Evolutionary conservation across 1,140 invertebrate species (phyloP), one percentile per base, ranked within the genome.

Genomic region (Eciton burchellii): DNA sequence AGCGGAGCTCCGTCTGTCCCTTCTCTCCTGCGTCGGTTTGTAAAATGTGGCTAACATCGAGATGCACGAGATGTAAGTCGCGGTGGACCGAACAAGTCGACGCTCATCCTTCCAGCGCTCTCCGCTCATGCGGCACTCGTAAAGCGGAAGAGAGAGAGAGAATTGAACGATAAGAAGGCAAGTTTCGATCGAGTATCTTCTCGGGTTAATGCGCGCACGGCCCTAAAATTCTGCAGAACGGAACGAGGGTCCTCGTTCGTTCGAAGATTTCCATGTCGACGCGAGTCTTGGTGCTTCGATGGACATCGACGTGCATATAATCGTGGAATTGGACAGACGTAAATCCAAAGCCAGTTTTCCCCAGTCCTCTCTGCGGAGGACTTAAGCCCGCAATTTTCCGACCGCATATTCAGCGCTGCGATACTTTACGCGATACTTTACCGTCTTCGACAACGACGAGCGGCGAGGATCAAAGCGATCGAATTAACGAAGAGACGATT

Each of bases 311-410:
- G 63, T 35, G 35, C 56, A 70, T 70, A 70, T 79, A 79, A 68
- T 49, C 41, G 24, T n/a, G 16, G 62, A 63, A 79, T 79, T 70
- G 74, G 74, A 79, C 74, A 68, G 35, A 35, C 74, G 74, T 79
- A 79, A 79, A 79, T 79, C 74, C 74, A 79, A 79, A 79, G 74
- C 74, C 49, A 68, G 74, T 79, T 79, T 70, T 79, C 68, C 74
- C n/a, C 63, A 68, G 63, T 47, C 68, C 63, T 24, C 14, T 19
- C 52, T 54, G 19, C 74, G 29, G 62, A n/a, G n/a, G n/a, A n/a
- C n/a, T 43, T 79, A 79, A 79, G 74, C 74, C 12, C 65, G 74
- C 74, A 79, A 68, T 70, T 54, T 70, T 35, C 63, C 35, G 29
- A n/a, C 63, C 74, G 63, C 65, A 79, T 79, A 79, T 79, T 79